These are phyloP conservation scores for Cephus rjabovi DNA, from an alignment of 2,888 invertebrate species.

Conservation along the genomic window DNA sequence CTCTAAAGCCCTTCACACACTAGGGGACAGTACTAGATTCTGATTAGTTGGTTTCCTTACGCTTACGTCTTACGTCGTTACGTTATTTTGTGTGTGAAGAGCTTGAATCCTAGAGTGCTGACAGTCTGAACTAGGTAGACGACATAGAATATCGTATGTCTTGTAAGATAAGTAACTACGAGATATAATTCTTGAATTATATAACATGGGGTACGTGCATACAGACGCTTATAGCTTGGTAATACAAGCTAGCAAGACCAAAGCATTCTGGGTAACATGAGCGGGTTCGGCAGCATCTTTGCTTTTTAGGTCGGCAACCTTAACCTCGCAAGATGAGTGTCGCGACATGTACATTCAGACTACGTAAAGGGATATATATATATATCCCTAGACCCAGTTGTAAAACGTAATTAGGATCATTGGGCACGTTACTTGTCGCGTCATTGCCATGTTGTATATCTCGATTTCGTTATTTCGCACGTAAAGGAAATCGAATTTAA, in stretches of 20 bases:
- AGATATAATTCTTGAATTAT: slow-evolving; percentile 49
- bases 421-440: background rate
- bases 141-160: background rate
- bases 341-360: background rate
- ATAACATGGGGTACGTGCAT: slow-evolving; percentile 9
- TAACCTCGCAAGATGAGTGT: background rate
- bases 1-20: background rate
- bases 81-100: no score
- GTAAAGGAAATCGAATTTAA: background rate
- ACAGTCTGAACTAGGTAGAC: background rate
- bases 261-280: slow-evolving; percentile 35
- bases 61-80: no score
- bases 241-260: background rate
- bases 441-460: background rate
- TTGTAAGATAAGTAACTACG: slow-evolving; percentile 32
- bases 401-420: background rate
- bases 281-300: slow-evolving; percentile 38
- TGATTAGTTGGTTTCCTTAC: no score
- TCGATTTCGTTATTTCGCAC: background rate
- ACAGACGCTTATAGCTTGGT: background rate
- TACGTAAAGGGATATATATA: background rate
- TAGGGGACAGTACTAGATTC: no score
- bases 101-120: background rate
- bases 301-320: background rate
- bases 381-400: background rate